phyloP scores from a whole-genome alignment of 2,888 invertebrate species.

The Apoda limacodes region DNA sequence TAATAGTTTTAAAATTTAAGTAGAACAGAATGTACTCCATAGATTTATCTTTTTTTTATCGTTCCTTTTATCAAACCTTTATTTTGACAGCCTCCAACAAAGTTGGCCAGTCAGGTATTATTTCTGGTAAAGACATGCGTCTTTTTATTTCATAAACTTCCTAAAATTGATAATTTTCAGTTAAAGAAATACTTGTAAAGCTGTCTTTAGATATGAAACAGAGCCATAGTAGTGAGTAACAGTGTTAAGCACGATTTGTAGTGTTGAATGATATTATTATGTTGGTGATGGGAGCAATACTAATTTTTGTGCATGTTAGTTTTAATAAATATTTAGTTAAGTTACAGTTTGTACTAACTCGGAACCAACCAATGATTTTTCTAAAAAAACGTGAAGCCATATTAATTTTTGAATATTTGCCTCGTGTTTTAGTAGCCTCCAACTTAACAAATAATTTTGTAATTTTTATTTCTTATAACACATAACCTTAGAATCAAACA shows the following conservation, averaged over 20 bases:
- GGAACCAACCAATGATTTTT: conserved; percentile 31
- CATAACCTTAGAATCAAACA: conserved; percentile 7
- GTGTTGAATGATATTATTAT: conserved; percentile 2
- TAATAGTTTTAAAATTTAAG: conserved; percentile 26
- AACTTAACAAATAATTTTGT: too few species aligned
- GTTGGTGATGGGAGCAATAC: not conserved
- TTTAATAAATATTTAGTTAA: not conserved
- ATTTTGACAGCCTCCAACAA: conserved; percentile 75
- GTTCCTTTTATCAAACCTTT: conserved; percentile 74
- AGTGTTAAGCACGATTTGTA: too few species aligned
- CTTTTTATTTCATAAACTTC: conserved; percentile 76
- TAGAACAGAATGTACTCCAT: conserved; percentile 32
- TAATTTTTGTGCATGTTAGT: not conserved
- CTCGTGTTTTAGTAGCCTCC: too few species aligned
- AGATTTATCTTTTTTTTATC: conserved; percentile 35
- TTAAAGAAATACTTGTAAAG: conserved; percentile 5
- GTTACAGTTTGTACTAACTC: conserved; percentile 29
- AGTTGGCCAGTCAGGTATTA: conserved; percentile 84
- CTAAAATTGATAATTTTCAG: conserved; percentile 62
- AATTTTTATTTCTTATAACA: conserved; percentile 9
- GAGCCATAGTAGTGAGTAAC: conserved; percentile 23
- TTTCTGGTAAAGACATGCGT: conserved; percentile 76
- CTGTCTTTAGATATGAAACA: too few species aligned
- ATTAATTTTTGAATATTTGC: too few species aligned
- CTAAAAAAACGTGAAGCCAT: conserved; percentile 41